phyloP scores from a whole-genome alignment of 2,797 vertebrate species.

The Eleutherodactylus coqui region DNA sequence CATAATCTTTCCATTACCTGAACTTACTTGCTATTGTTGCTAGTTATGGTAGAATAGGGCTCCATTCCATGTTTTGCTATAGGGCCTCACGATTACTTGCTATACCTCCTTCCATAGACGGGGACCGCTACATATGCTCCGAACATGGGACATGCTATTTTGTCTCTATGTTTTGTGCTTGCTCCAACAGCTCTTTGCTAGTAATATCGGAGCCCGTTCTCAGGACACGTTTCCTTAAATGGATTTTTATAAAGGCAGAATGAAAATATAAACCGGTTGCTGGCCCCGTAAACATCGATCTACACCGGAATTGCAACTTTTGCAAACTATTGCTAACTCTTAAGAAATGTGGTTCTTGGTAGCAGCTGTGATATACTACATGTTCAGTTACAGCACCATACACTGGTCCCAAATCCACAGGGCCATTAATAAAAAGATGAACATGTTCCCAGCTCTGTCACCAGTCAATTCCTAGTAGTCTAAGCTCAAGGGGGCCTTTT shows the following conservation, averaged over 20 bases:
- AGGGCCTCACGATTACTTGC: background rate
- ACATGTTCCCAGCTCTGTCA: background rate
- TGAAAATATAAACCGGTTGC: background rate
- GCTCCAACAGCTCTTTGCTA: background rate
- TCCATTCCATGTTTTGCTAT: background rate
- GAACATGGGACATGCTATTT: background rate
- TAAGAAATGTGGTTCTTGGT: too few relatives aligned
- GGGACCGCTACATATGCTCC: background rate
- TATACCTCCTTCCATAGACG: background rate
- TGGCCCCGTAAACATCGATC: background rate
- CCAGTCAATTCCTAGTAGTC: background rate
- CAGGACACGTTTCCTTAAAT: background rate
- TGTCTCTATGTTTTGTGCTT: background rate
- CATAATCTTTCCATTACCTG: background rate
- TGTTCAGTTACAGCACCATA: background rate
- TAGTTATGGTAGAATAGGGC: background rate
- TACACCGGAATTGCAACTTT: background rate
- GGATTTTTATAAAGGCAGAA: background rate
- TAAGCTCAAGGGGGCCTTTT: background rate
- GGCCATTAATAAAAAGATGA: constrained; percentile 3
- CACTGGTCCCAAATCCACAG: background rate
- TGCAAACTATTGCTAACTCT: background rate
- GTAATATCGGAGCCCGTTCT: background rate
- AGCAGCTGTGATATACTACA: background rate
- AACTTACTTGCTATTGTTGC: background rate